Evolutionary conservation across 2,113 vertebrate species (phyloP).

Genomic region (Macroglossus sobrinus): DNA sequence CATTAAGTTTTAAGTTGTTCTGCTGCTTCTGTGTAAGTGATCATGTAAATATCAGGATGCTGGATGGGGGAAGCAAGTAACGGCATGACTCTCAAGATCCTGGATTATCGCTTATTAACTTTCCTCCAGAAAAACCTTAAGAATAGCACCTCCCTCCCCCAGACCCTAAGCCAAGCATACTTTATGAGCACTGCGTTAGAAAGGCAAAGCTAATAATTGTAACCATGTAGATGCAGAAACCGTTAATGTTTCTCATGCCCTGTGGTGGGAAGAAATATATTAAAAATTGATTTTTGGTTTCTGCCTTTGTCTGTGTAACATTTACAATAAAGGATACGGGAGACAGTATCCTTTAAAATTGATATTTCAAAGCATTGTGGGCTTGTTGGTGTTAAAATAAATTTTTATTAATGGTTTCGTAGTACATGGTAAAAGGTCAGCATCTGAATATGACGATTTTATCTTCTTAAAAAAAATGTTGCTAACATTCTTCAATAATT

Average conservation of each 20-base stretch:
- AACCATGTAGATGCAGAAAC: conserved; percentile 79
- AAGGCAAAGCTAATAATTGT: conserved; percentile 74
- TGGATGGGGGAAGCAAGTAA: conserved; percentile 70
- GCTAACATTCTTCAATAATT: conserved; percentile 78
- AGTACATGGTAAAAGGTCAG: conserved; percentile 80
- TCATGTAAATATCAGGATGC: conserved; percentile 74
- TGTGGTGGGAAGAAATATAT: conserved; percentile 87
- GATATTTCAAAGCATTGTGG: conserved; percentile 84
- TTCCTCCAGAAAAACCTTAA: conserved; percentile 70
- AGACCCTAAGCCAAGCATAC: conserved; percentile 46
- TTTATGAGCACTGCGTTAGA: conserved; percentile 59
- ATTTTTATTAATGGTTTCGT: conserved; percentile 82
- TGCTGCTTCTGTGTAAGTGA: conserved; percentile 63
- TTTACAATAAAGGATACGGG: conserved; percentile 83
- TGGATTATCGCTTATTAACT: conserved; percentile 77
- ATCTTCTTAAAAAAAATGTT: conserved; percentile 75
- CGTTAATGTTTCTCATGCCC: conserved; percentile 82
- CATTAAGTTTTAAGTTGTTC: conserved; percentile 78
- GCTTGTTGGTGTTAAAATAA: conserved; percentile 79
- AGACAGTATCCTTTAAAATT: conserved; percentile 82
- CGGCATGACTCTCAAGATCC: conserved; percentile 66
- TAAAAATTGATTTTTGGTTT: conserved; percentile 88
- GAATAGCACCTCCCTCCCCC: conserved; percentile 15
- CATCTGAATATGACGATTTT: conserved; percentile 79
- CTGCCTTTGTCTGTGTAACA: conserved; percentile 84